A percentile compares a stretch with the other conserved stretches of the same genome.
Conservation (phyloP, 1,140 invertebrate genomes). For the Zaprionus taronus region DNA sequence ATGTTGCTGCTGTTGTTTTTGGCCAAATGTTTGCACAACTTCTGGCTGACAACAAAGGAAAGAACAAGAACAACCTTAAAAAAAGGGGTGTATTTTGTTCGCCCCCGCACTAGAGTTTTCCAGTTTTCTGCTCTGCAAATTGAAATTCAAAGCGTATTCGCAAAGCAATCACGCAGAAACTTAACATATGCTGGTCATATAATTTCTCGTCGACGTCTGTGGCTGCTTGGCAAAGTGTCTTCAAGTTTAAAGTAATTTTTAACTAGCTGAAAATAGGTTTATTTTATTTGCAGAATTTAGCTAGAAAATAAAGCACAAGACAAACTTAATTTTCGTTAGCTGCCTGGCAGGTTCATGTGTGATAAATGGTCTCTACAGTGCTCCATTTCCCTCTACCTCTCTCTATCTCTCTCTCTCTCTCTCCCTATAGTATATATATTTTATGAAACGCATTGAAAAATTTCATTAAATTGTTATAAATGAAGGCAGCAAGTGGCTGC, state of each 20-base stretch:
- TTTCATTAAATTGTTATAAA: conserved; percentile 84
- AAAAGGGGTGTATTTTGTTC: conserved; percentile 52
- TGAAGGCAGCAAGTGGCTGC: conserved; percentile 48
- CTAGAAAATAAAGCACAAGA: conserved; percentile 36
- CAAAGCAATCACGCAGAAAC: conserved; percentile 73
- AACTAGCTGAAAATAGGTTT: not conserved
- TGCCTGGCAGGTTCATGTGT: conserved; percentile 52
- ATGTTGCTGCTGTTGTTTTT: conserved; percentile 52
- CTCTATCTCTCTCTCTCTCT: not conserved
- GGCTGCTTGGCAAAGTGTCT: not conserved
- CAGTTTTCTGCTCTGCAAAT: conserved; percentile 38
- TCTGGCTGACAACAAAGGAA: conserved; percentile 41
- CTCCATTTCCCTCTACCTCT: not conserved
- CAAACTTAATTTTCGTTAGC: conserved; percentile 79
- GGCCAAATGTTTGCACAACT: conserved; percentile 71
- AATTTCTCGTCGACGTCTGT: conserved; percentile 48
- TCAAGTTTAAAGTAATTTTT: conserved; percentile 7
- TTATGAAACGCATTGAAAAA: conserved; percentile 81
- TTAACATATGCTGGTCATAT: conserved; percentile 74
- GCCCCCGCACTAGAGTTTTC: not conserved
- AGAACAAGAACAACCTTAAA: not conserved
- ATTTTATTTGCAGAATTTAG: not conserved
- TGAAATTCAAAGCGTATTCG: conserved; percentile 80
- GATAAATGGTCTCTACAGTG: conserved; percentile 61
- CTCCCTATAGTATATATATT: conserved; percentile 34